These are phyloP conservation scores for Cremastinae sp. DNA, from an alignment of 2,888 invertebrate genomes.

Conservation along the genomic window DNA sequence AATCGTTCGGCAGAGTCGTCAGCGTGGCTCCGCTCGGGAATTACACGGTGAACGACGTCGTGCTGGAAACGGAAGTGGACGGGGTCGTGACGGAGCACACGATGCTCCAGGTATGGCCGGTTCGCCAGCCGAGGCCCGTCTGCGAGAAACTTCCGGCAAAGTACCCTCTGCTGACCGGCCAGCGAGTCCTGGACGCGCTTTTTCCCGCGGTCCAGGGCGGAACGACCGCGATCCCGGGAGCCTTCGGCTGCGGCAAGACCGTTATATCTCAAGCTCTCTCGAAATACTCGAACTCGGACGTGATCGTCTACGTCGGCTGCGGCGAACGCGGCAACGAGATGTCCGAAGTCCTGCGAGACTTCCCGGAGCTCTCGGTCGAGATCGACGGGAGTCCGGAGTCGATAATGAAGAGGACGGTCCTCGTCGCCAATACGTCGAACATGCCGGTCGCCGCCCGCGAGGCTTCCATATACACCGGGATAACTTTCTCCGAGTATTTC, in stretches of 20 bases:
- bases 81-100: conserved; percentile 92
- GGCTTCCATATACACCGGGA: conserved; percentile 99
- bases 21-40: conserved; percentile 95
- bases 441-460: conserved; percentile 99
- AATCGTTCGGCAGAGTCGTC: conserved; percentile 95
- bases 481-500: conserved; percentile 99
- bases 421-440: conserved; percentile 89
- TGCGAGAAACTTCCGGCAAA: conserved; percentile 98
- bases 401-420: conserved; percentile 87
- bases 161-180: conserved; percentile 97
- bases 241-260: conserved; percentile 89
- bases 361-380: conserved; percentile 86
- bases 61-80: conserved; percentile 98
- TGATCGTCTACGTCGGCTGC: conserved; percentile 88
- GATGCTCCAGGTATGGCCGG: conserved; percentile 99
- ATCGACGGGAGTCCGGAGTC: conserved; percentile 85
- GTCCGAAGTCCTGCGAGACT: conserved; percentile 87
- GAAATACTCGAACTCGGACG: conserved; percentile 88
- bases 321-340: conserved; percentile 89
- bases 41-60: conserved; percentile 94
- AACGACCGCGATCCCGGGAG: conserved; percentile 90
- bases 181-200: conserved; percentile 96
- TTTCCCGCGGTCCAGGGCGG: conserved; percentile 98
- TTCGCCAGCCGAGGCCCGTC: conserved; percentile 95
- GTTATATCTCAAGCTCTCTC: conserved; percentile 88